Conservation (phyloP, 2,113 vertebrate species). For the Platysternon megacephalum region DNA sequence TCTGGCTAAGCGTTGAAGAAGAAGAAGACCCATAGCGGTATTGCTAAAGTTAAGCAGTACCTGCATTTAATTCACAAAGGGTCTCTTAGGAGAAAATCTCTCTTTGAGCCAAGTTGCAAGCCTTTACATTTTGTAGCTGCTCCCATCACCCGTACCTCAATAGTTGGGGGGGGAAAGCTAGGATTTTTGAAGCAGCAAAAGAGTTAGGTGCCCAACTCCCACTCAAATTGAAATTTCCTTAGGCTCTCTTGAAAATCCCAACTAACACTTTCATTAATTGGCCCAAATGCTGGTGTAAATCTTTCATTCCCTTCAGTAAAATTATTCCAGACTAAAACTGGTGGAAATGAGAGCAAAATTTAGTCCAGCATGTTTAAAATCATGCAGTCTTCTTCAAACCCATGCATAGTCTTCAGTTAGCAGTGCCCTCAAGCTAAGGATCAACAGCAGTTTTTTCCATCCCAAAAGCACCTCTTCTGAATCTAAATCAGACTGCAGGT, state of each 20-base stretch:
- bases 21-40: not conserved
- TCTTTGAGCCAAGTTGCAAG: conserved; percentile 37
- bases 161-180: conserved; percentile 40
- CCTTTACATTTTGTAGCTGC: conserved; percentile 45
- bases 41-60: not conserved
- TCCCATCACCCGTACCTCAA: conserved; percentile 30
- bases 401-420: fast-evolving
- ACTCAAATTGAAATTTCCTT: not conserved
- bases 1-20: too few species aligned
- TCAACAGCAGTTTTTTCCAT: conserved; percentile 55
- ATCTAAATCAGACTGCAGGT: conserved; percentile 54
- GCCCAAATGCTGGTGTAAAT: conserved; percentile 9
- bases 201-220: not conserved
- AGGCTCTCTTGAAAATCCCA: conserved; percentile 28
- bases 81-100: conserved; percentile 43
- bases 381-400: conserved; percentile 41
- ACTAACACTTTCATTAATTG: conserved; percentile 26
- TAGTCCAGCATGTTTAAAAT: not conserved
- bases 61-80: conserved; percentile 26
- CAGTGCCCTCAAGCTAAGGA: conserved; percentile 27
- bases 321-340: conserved; percentile 45
- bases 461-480: conserved; percentile 25
- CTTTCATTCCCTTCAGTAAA: conserved; percentile 52
- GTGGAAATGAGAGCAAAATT: not conserved
- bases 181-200: not conserved